These are phyloP conservation scores for Mamestra configurata DNA, from an alignment of 1,140 invertebrate genomes.

Conservation along the genomic window DNA sequence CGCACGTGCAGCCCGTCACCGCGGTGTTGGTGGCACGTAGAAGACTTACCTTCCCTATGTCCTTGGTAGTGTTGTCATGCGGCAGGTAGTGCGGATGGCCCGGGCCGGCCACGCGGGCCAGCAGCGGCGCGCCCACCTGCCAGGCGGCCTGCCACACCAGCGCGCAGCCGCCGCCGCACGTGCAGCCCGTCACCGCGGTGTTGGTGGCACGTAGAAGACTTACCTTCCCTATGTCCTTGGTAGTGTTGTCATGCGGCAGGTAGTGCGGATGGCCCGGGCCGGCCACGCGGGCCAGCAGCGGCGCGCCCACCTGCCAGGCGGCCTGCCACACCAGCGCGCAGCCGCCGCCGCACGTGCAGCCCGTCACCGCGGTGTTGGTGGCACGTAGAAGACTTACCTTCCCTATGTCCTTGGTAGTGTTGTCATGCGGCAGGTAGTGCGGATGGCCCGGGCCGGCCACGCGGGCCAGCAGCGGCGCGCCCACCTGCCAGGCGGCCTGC, in stretches of 20 bases:
- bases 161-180: too few species aligned
- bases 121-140: conserved; percentile 93
- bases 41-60: conserved; percentile 82
- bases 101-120: conserved; percentile 89
- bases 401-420: conserved; percentile 84
- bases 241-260: conserved; percentile 72
- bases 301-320: conserved; percentile 95
- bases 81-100: conserved; percentile 76
- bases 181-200: too few species aligned
- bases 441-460: conserved; percentile 78
- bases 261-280: conserved; percentile 68
- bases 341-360: too few species aligned
- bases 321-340: conserved; percentile 93
- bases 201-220: background rate
- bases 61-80: conserved; percentile 69
- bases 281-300: conserved; percentile 91
- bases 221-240: conserved; percentile 85
- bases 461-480: conserved; percentile 92
- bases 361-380: background rate
- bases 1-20: too few species aligned
- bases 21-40: background rate
- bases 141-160: conserved; percentile 96
- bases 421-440: conserved; percentile 74
- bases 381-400: conserved; percentile 54
- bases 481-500: conserved; percentile 96